Conservation (phyloP, 1,140 invertebrate genomes). For the Caerostris extrusa region DNA sequence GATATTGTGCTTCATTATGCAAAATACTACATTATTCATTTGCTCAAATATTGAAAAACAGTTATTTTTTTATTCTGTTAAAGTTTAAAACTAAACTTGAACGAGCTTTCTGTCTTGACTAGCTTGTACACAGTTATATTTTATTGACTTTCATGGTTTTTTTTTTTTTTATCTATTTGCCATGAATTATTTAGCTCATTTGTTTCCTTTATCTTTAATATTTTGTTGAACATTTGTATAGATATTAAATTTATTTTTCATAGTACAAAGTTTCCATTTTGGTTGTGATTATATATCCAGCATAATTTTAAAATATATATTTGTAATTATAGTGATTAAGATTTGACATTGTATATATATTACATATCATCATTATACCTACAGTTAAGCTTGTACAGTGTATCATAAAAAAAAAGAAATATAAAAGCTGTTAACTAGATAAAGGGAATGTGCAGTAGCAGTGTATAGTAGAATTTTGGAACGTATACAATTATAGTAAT, state of each 20-base stretch:
- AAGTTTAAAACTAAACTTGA: neutral
- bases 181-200: neutral
- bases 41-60: conserved; percentile 14
- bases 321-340: neutral
- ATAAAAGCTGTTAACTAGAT: neutral
- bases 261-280: conserved; percentile 35
- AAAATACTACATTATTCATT: neutral
- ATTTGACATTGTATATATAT: conserved; percentile 23
- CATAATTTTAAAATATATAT: conserved; percentile 16
- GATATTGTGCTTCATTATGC: conserved; percentile 6
- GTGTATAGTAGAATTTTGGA: conserved; percentile 13
- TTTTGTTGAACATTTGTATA: neutral
- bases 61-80: conserved; percentile 43
- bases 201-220: neutral
- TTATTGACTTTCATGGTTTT: neutral
- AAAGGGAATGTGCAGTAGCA: conserved; percentile 21
- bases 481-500: neutral
- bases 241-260: conserved; percentile 36
- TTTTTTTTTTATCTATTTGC: neutral
- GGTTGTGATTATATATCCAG: conserved; percentile 17
- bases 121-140: conserved; percentile 28
- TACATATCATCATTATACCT: conserved; percentile 30
- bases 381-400: conserved; percentile 23
- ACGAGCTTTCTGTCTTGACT: conserved; percentile 26
- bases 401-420: neutral